A percentile compares a stretch with the other conserved stretches of the same genome.
phyloP scores from a whole-genome alignment of 2,113 vertebrate genomes.

The Clarias gariepinus region DNA sequence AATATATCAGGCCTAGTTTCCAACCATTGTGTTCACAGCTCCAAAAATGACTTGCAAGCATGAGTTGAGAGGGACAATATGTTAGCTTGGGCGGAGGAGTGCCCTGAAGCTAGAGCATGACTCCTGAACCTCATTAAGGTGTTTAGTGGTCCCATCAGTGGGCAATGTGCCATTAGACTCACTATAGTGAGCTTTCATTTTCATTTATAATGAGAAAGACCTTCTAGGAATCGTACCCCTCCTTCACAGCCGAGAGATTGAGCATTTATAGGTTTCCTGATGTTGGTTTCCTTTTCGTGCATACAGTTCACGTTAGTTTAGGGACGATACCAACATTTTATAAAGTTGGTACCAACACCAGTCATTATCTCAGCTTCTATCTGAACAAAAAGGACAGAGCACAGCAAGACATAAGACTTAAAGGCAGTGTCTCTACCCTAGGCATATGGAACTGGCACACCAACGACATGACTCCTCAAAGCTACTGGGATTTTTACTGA shows the following conservation, averaged over 20 bases:
- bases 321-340: not conserved
- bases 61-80: constrained; percentile 46
- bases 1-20: constrained; percentile 36
- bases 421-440: not conserved
- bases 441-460: not conserved
- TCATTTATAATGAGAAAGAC: constrained; percentile 43
- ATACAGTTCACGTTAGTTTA: not conserved
- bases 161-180: constrained; percentile 56
- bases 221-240: constrained; percentile 42
- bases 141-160: constrained; percentile 53
- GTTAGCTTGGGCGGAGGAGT: constrained; percentile 41
- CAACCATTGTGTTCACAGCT: constrained; percentile 25
- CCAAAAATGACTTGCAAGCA: constrained; percentile 43
- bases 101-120: constrained; percentile 41
- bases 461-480: not conserved
- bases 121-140: constrained; percentile 52
- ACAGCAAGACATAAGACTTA: not conserved
- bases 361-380: not conserved
- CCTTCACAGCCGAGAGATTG: constrained; percentile 25
- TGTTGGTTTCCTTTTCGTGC: not conserved
- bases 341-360: not conserved
- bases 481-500: not conserved
- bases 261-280: not conserved
- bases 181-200: constrained; percentile 55
- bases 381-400: not conserved